Evolutionary conservation across 2,113 vertebrate genomes (phyloP).

Genomic region (Phycodurus eques): DNA sequence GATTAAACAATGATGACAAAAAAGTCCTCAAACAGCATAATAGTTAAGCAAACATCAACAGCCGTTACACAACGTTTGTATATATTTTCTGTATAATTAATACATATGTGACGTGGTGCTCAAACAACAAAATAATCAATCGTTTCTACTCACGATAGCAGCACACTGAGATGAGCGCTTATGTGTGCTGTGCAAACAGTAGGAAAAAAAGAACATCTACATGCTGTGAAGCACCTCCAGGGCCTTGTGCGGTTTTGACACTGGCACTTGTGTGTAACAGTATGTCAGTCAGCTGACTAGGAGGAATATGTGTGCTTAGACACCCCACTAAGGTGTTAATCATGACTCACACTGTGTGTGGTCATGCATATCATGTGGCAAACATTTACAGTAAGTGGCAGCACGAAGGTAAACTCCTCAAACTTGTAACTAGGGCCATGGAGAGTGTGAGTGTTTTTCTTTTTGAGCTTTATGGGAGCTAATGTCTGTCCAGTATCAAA

Average conservation of each 20-base stretch:
- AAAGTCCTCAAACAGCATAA: background rate
- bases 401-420: slow-evolving; percentile 25
- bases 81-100: background rate
- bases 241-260: slow-evolving; percentile 51
- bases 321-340: slow-evolving; percentile 41
- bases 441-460: background rate
- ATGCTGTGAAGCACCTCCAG: slow-evolving; percentile 46
- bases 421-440: background rate
- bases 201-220: slow-evolving; percentile 22
- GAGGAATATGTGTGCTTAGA: slow-evolving; percentile 42
- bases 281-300: slow-evolving; percentile 45
- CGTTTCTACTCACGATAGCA: background rate
- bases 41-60: background rate
- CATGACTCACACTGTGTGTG: slow-evolving; percentile 31
- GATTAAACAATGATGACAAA: too few species aligned
- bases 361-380: slow-evolving; percentile 21
- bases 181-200: slow-evolving; percentile 12
- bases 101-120: background rate
- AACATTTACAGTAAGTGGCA: slow-evolving; percentile 23
- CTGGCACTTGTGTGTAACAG: slow-evolving; percentile 41
- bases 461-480: too few species aligned
- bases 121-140: background rate
- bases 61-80: background rate
- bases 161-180: background rate
- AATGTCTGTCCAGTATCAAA: too few species aligned